phyloP scores from a whole-genome alignment of 2,797 vertebrate genomes.

The Acestrorhynchus altus region DNA sequence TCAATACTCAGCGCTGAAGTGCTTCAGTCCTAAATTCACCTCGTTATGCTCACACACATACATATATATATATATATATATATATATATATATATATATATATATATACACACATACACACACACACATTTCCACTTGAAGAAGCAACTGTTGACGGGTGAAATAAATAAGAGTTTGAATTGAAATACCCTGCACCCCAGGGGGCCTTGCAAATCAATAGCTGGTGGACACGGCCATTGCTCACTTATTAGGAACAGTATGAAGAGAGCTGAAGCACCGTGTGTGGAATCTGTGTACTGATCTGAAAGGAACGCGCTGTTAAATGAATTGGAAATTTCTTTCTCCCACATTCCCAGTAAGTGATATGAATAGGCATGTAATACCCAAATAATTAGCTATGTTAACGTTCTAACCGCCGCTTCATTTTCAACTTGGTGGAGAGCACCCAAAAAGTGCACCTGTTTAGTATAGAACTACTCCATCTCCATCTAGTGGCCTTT shows the following conservation, averaged over 20 bases:
- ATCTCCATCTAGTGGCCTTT: constrained; percentile 35
- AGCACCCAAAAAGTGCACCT: background rate
- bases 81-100: no score
- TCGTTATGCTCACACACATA: background rate
- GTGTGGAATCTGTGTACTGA: background rate
- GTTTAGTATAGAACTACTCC: background rate
- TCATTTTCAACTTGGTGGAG: background rate
- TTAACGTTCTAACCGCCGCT: background rate
- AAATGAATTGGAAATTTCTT: background rate
- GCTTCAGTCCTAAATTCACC: constrained; percentile 12
- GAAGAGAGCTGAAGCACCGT: background rate
- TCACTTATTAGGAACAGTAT: background rate
- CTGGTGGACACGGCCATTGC: background rate
- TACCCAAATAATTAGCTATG: background rate
- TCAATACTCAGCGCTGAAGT: constrained; percentile 13
- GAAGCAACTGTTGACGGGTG: background rate
- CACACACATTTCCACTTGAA: background rate
- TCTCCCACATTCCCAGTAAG: background rate
- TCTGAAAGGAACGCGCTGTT: background rate
- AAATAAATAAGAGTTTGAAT: constrained; percentile 9
- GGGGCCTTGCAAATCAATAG: constrained; percentile 12
- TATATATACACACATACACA: no score
- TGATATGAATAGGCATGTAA: constrained; percentile 2
- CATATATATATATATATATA: background rate
- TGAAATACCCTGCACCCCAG: constrained; percentile 13